Evolutionary conservation across 2,888 invertebrate genomes (phyloP).

Genomic region (Lysandra coridon): DNA sequence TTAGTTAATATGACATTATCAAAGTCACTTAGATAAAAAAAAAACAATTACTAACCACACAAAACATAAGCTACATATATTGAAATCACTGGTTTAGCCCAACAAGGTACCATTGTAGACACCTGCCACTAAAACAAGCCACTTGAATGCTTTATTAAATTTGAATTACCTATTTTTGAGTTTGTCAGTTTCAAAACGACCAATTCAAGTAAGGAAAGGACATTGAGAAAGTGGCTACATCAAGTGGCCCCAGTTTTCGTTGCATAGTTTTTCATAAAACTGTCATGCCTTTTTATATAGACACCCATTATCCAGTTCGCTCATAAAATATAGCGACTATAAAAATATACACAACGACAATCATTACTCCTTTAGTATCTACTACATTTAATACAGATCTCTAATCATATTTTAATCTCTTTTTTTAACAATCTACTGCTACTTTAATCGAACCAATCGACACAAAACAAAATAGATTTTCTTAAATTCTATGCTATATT

Average conservation of each 20-base stretch:
- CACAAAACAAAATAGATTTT: neutral
- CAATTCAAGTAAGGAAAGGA: neutral
- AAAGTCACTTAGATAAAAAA: neutral
- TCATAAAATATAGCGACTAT: neutral
- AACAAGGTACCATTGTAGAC: neutral
- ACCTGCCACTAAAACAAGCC: neutral
- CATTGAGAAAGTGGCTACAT: neutral
- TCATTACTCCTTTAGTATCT: neutral
- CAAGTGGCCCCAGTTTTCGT: neutral
- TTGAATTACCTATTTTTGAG: too few relatives aligned
- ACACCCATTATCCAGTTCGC: neutral
- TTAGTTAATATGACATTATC: neutral
- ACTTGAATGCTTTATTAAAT: neutral
- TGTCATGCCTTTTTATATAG: neutral
- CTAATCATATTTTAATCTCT: neutral
- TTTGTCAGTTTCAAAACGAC: too few relatives aligned
- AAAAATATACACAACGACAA: neutral
- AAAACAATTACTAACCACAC: neutral
- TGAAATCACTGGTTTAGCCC: neutral
- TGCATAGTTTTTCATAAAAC: neutral
- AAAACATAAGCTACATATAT: neutral
- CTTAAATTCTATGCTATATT: neutral
- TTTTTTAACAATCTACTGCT: neutral
- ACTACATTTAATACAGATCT: neutral
- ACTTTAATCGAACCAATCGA: neutral